Evolutionary conservation across 2,888 invertebrate species (phyloP).

Genomic region (Rhyacophila evoluta): DNA sequence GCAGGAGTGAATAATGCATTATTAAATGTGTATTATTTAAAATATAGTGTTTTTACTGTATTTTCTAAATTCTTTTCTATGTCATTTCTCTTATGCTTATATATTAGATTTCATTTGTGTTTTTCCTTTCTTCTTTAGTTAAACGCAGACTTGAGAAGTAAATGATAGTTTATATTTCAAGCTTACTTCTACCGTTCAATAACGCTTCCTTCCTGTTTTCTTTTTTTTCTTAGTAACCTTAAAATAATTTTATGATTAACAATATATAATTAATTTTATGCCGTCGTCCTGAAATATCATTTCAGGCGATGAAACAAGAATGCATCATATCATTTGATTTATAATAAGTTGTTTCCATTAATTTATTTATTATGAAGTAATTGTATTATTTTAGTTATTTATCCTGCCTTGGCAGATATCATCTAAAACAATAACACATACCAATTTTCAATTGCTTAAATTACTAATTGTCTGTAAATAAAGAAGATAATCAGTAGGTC

Average conservation of each 20-base stretch:
- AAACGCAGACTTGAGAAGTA: too few relatives aligned
- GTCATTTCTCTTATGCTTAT: background rate
- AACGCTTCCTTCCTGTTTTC: conserved; percentile 8
- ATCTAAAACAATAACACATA: background rate
- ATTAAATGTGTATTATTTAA: background rate
- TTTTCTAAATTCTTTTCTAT: background rate
- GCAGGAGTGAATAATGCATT: background rate
- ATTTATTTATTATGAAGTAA: background rate
- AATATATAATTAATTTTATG: conserved; percentile 30
- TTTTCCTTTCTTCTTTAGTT: background rate
- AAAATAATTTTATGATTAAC: conserved; percentile 33
- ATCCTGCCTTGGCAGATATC: background rate
- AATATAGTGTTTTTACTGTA: background rate
- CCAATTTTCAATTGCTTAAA: too few relatives aligned
- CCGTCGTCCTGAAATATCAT: conserved; percentile 27
- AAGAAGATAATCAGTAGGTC: background rate
- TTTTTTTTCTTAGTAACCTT: conserved; percentile 29
- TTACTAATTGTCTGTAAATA: background rate
- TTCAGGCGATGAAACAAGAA: conserved; percentile 65
- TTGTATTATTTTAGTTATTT: background rate
- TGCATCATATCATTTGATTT: conserved; percentile 73
- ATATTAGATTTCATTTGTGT: background rate
- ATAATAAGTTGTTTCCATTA: conserved; percentile 55
- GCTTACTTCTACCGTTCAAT: background rate
- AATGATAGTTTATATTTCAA: background rate